Evolutionary conservation across 1,140 invertebrate genomes (phyloP).

Genomic region (Probaryconus sp.): DNA sequence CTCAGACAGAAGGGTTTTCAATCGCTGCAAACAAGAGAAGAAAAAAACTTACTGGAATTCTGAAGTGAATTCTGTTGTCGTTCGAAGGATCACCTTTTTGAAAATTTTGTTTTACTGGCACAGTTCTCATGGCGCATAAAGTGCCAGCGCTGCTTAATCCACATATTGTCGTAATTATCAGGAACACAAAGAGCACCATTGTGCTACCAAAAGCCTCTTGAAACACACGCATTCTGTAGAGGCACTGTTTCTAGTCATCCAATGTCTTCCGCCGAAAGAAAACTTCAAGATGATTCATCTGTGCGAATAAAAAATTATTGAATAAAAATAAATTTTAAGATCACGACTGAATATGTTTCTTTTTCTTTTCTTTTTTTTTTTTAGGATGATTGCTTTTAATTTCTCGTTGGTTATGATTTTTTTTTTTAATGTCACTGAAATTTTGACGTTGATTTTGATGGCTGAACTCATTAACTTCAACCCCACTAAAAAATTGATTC

Average conservation of each 20-base stretch:
- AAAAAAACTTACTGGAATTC: slow-evolving; percentile 51
- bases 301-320: slow-evolving; percentile 10
- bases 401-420: too few relatives aligned
- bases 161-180: slow-evolving; percentile 50
- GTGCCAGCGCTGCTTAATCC: slow-evolving; percentile 58
- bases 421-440: too few relatives aligned
- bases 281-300: slow-evolving; percentile 33
- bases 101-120: slow-evolving; percentile 61
- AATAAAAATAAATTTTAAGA: neutral
- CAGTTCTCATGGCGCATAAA: slow-evolving; percentile 68
- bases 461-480: too few relatives aligned
- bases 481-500: too few relatives aligned
- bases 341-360: too few relatives aligned
- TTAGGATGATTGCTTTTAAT: too few relatives aligned
- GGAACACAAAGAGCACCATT: slow-evolving; percentile 57
- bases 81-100: slow-evolving; percentile 55
- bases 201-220: slow-evolving; percentile 35
- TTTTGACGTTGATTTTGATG: too few relatives aligned
- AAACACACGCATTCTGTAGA: slow-evolving; percentile 39
- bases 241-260: slow-evolving; percentile 40
- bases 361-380: too few relatives aligned
- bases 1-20: neutral
- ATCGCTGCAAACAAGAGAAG: slow-evolving; percentile 14
- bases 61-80: slow-evolving; percentile 60
- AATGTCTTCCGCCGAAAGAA: slow-evolving; percentile 10